Conservation (phyloP, 2,888 invertebrate species). For the Creontiades dilutus region DNA sequence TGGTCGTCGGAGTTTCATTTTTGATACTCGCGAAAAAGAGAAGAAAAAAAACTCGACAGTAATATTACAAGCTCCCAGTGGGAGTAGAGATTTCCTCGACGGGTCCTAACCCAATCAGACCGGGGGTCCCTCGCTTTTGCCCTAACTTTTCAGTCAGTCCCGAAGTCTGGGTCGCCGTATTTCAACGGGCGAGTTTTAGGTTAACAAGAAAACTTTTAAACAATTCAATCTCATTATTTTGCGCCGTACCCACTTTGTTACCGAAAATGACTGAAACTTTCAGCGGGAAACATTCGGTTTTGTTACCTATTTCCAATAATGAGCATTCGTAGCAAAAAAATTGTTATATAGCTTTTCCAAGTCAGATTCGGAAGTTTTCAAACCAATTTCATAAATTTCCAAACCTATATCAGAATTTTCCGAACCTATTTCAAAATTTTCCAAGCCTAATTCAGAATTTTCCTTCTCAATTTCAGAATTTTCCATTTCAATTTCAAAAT, state of each 20-base stretch:
- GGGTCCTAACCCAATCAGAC: slow-evolving; percentile 6
- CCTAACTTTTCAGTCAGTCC: slow-evolving; percentile 7
- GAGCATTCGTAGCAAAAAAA: too few relatives aligned
- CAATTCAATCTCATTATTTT: neutral
- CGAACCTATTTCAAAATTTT: too few relatives aligned
- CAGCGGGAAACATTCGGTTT: neutral
- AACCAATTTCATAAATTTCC: too few relatives aligned
- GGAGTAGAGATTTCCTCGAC: slow-evolving; percentile 35
- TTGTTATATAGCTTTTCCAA: too few relatives aligned
- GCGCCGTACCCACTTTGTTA: neutral
- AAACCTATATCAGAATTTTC: too few relatives aligned
- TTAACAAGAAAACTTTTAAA: neutral
- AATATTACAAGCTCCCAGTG: slow-evolving; percentile 26
- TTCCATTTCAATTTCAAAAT: too few relatives aligned
- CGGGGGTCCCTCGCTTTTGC: neutral
- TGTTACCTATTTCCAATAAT: too few relatives aligned
- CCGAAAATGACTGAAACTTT: neutral
- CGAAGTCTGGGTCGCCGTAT: neutral
- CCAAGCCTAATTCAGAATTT: too few relatives aligned
- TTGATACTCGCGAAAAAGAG: neutral
- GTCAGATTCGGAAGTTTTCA: too few relatives aligned
- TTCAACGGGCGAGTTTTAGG: neutral
- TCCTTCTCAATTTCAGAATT: too few relatives aligned
- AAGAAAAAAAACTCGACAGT: slow-evolving; percentile 12
- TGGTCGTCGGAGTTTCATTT: neutral